These are phyloP conservation scores for Anolis apletophallus DNA, from an alignment of 2,797 vertebrate species.

Conservation along the genomic window DNA sequence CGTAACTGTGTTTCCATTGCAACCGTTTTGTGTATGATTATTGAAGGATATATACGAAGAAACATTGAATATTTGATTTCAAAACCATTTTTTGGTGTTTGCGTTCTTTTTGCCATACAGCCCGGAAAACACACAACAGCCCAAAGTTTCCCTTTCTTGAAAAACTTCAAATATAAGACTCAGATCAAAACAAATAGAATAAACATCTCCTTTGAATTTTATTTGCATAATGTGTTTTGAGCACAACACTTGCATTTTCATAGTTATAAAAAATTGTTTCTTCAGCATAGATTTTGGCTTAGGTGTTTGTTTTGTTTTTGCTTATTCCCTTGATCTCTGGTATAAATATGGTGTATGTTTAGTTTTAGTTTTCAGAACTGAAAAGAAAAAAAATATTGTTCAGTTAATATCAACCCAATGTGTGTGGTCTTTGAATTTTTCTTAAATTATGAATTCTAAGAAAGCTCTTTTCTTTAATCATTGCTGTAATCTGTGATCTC, in stretches of 20 bases:
- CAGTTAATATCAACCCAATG: neutral
- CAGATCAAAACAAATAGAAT: constrained; percentile 17
- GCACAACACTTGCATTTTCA: neutral
- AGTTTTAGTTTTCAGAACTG: neutral
- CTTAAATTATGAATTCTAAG: neutral
- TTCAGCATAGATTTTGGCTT: neutral
- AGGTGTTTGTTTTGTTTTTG: neutral
- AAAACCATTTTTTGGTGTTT: too few species aligned
- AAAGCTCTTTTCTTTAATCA: neutral
- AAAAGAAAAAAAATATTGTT: neutral
- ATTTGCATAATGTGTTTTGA: constrained; percentile 4
- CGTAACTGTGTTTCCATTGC: too few species aligned
- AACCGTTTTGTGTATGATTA: too few species aligned
- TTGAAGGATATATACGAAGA: too few species aligned
- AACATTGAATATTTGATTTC: too few species aligned
- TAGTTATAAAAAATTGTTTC: neutral
- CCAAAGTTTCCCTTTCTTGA: too few species aligned
- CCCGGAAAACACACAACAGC: too few species aligned
- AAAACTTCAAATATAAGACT: neutral
- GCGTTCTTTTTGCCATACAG: too few species aligned
- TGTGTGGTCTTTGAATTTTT: neutral
- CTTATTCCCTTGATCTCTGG: neutral
- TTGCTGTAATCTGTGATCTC: neutral
- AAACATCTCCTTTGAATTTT: neutral
- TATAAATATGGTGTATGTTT: neutral